Base-by-base conservation (phyloP, 2,113 vertebrate genomes). In the Hippolais icterina region DNA sequence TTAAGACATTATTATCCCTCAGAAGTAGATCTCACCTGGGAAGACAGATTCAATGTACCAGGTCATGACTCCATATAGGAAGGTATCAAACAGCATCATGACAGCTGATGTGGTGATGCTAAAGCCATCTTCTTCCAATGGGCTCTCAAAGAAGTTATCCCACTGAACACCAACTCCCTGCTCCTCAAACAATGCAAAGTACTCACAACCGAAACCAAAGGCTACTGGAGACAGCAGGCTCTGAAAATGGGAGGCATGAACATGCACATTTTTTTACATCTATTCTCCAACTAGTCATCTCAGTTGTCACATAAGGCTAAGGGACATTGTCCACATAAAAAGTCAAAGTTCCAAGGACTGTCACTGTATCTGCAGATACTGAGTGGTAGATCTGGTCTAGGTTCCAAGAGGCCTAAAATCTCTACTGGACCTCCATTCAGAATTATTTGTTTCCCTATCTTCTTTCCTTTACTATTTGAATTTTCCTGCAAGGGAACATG, bases 31-130 rank as follows among this genome's bases (percentile, higher is more conserved):
- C 89, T 96, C 96, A 99, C 99, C 99, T 98, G 99, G 99, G 90
- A 99, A 99, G 74, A 99, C 99, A 2, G 99, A 98, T 92, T 99
- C 99, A 17, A 99, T 98, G 97, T 99, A 99, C 99, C 99, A 99
- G 4, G 99, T 99, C 98, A 99, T 98, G 84, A 99, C 96, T 3
- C 98, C 99, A n/a, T 99, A 99, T 3, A 99, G 94, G 87, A 99
- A 98, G 16, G 98, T 97, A 83, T 99, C 99, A 1, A 99, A 96
- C 82, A 99, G 97, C 99, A 99, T 99, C 93, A 99, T 97, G 81
- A 97, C 83, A 24, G 99, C 97, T 11, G 99, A 97, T 5, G 98
- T 98, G 35, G 99, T 99, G 60, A 99, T 98, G 97, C 97, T 99
- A 96, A 98, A 99, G 93, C 98, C 98, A 24, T 99, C 99, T 84